These are phyloP conservation scores for Macrotrachela quadricornifera DNA, from an alignment of 1,140 invertebrate species.

Conservation along the genomic window DNA sequence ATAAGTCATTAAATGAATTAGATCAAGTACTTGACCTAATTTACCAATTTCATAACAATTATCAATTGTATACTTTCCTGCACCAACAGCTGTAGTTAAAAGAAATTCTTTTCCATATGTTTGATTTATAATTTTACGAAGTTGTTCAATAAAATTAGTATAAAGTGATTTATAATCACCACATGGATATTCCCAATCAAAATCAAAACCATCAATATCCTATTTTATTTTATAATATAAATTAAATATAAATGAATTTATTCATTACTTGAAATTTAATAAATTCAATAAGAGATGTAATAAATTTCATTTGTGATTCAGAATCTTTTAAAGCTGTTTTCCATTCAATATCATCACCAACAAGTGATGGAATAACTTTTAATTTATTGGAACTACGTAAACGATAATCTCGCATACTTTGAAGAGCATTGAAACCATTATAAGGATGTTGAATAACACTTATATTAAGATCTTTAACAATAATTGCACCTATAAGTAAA, in stretches of 20 bases:
- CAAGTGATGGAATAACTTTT: neutral
- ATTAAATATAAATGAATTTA: neutral
- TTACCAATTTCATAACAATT: neutral
- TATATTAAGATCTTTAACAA: neutral
- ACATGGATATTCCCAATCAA: conserved; percentile 5
- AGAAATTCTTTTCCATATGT: neutral
- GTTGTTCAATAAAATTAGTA: neutral
- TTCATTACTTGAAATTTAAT: too few species aligned
- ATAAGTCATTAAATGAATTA: neutral
- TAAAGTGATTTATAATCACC: neutral
- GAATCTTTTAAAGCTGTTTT: neutral
- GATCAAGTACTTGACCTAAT: neutral
- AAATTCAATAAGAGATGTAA: too few species aligned
- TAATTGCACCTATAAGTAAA: neutral
- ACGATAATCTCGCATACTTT: neutral
- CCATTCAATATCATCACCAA: neutral
- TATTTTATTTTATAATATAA: neutral
- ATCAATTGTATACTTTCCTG: neutral
- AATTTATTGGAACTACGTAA: neutral
- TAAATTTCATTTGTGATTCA: neutral
- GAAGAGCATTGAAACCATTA: neutral
- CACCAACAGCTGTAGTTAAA: neutral
- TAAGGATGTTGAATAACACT: neutral
- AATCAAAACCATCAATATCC: neutral
- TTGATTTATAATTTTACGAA: neutral